Base-by-base conservation (phyloP, 2,888 invertebrate genomes). In the Aromia moschata region DNA sequence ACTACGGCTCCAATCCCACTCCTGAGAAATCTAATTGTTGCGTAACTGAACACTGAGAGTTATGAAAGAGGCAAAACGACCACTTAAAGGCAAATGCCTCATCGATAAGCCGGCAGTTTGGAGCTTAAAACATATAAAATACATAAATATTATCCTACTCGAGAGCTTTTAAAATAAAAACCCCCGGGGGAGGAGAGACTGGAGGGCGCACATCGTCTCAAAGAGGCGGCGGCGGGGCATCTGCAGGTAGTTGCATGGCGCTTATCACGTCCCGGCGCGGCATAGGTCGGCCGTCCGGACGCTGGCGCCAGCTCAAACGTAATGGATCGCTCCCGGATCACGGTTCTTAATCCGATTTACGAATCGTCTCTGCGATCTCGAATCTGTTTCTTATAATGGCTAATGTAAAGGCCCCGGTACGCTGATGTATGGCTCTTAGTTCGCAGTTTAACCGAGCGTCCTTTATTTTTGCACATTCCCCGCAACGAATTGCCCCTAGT, bases 281-380 rank as follows among this genome's bases (percentile, higher is more conserved):
- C 66, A 64, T 71, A 74, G 74, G 77, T 77, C 76, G 75, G 76
- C 76, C 74, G 73, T 64, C 74, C 74, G 77, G 76, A 77, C 74
- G 71, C 69, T 72, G 78, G 78, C 77, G 78, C 77, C 77, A 76
- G 73, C 63, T 67, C 68, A 65, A 69, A 58, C 66, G 74, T 76
- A 76, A 77, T 76, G 77, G 77, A 77, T 77, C 74, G 76, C 55
- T 71, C 70, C 71, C 68, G 70, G 74, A 74, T 75, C 76, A 72
- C 73, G 68, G 72, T 72, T 73, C 73, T 72, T 78, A 77, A 78
- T 78, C 77, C 73, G 77, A 78, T 77, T 74, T 77, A 68, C 70
- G 65, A 67, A 68, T 69, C 65, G 58, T 56, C 64, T 60, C 49
- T 55, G 64, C 69, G 70, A 64, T 62, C n/a, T 65, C 64, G 68